Base-by-base conservation (phyloP, 2,113 vertebrate species). In the Pomatostomus ruficeps region DNA sequence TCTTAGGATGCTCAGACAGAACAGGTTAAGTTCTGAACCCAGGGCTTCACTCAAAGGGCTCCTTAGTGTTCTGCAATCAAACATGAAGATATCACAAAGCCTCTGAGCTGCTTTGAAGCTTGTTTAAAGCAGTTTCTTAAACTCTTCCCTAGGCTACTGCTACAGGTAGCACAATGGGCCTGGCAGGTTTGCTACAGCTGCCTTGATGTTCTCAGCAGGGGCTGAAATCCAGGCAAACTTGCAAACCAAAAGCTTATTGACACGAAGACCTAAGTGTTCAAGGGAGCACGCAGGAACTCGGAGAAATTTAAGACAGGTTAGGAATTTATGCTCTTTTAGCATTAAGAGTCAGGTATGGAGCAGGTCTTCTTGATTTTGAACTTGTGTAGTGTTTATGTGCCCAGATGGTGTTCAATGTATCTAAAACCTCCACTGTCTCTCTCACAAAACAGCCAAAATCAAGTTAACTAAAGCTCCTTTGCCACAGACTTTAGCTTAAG, bases 391-490 rank as follows among this genome's bases (percentile, higher is more conserved):
- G 7, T 74, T 54, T 49, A 61, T 20, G 17, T 35, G 31, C 15
- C 59, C 2, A 2, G 43, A 23, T 35, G 35, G 33, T 40, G 8
- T 23, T 54, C 18, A 23, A 6, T 36, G 10, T n/a, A 33, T 14
- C 31, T 70, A 57, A 80, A 76, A 59, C 8, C 12, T 73, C 10
- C 7, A 20, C 43, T 73, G 51, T 4, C 80, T 81, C 23, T 66
- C 43, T 40, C 22, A 5, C 45, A 91, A 55, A 95, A 81, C 35
- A 85, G 22, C 9, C 28, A 62, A 84, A 91, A 80, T 46, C 36
- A 77, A 91, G 82, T 75, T 79, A 92, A 57, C 33, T 75, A 78
- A 94, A 93, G 36, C 36, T 76, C 29, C 61, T 76, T 70, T 88
- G 72, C 20, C 71, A 63, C 17, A 67, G 48, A 57, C 75, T 83